Percentiles rank a stretch among this genome's conserved stretches.
phyloP scores from a whole-genome alignment of 64 coral and sea anemone species.

The Montipora cactus region DNA sequence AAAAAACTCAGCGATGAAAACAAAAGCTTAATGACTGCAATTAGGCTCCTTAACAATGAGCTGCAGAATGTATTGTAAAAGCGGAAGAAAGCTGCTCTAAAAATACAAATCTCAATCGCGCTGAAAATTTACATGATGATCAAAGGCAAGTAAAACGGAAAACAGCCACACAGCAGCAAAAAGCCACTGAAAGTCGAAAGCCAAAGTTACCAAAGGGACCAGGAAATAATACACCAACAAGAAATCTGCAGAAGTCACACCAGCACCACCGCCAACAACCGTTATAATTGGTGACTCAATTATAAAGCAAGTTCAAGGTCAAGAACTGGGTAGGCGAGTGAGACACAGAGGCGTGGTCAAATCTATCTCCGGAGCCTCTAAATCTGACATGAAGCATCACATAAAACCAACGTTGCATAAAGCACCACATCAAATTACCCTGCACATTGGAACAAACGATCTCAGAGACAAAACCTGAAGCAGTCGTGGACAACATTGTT shows the following conservation, averaged over 20 bases:
- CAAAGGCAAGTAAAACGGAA: background rate
- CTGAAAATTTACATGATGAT: constrained; percentile 1
- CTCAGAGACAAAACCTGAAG: background rate
- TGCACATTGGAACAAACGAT: background rate
- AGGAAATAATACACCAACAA: background rate
- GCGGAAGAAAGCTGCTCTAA: background rate
- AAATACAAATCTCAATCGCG: background rate
- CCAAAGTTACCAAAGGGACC: background rate
- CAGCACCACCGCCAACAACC: background rate
- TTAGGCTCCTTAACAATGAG: background rate
- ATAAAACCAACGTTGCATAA: background rate
- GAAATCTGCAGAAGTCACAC: constrained; percentile 8
- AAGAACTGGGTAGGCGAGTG: too few relatives aligned
- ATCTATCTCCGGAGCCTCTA: background rate
- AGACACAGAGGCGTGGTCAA: too few relatives aligned
- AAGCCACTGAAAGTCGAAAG: background rate
- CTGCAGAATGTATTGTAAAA: background rate
- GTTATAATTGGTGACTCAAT: background rate
- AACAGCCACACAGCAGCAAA: background rate
- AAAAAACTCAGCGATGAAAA: background rate
- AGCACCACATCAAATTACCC: background rate
- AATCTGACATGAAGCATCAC: background rate
- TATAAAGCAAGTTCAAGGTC: too few relatives aligned
- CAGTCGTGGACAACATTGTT: background rate
- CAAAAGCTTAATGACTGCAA: background rate